Evolutionary conservation across 1,140 invertebrate species (phyloP).

Genomic region (Doryteuthis pealeii): DNA sequence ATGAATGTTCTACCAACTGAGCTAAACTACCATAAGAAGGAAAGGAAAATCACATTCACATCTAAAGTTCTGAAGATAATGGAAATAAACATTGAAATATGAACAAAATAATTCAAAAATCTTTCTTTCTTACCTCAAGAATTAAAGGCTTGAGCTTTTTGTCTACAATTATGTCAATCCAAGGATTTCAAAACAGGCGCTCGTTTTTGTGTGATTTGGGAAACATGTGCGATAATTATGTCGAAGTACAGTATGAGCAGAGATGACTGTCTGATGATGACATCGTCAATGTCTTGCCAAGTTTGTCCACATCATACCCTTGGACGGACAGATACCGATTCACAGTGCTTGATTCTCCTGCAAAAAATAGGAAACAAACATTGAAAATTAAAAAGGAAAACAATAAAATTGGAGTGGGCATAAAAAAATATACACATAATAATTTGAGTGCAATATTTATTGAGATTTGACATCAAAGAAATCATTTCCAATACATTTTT

Average conservation of each 20-base stretch:
- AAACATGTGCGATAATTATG: slow-evolving; percentile 88
- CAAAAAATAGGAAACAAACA: slow-evolving; percentile 34
- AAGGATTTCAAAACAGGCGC: slow-evolving; percentile 86
- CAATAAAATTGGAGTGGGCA: background rate
- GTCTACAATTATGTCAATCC: slow-evolving; percentile 85
- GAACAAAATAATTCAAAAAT: no score
- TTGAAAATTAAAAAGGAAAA: slow-evolving; percentile 7
- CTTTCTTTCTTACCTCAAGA: slow-evolving; percentile 69
- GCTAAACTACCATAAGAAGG: no score
- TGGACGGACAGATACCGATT: slow-evolving; percentile 73
- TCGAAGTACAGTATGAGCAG: slow-evolving; percentile 80
- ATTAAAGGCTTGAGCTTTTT: slow-evolving; percentile 81
- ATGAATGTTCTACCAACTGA: no score
- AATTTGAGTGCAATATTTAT: background rate
- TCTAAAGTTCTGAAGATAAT: no score
- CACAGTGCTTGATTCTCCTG: slow-evolving; percentile 77
- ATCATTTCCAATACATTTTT: no score
- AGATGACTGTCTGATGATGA: slow-evolving; percentile 84
- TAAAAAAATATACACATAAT: background rate
- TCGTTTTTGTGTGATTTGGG: slow-evolving; percentile 78
- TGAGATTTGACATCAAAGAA: no score
- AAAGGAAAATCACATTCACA: no score
- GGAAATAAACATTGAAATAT: no score
- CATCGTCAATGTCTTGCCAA: slow-evolving; percentile 84
- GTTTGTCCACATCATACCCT: slow-evolving; percentile 72